Base-by-base conservation (phyloP, 2,888 invertebrate genomes). In the Odontocolon sp. region DNA sequence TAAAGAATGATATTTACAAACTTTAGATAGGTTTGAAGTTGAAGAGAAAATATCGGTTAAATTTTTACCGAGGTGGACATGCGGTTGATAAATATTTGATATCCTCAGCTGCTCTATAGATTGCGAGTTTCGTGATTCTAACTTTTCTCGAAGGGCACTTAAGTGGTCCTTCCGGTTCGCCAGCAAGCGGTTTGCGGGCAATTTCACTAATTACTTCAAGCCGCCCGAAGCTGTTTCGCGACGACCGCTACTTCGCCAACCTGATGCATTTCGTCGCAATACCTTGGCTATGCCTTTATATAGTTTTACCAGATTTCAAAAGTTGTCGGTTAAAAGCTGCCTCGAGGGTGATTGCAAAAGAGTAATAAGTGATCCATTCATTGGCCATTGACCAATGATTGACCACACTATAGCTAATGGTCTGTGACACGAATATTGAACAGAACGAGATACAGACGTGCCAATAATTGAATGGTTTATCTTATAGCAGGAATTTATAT, bases 1-100 rank as follows among this genome's bases (percentile, higher is more conserved):
- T n/a, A n/a, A n/a, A n/a, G n/a, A n/a, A n/a, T n/a, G n/a, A n/a
- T n/a, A n/a, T n/a, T n/a, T n/a, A n/a, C n/a, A n/a, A n/a, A n/a
- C n/a, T n/a, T n/a, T n/a, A n/a, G n/a, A n/a, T n/a, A n/a, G n/a
- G n/a, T n/a, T n/a, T n/a, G n/a, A n/a, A n/a, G n/a, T n/a, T n/a
- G n/a, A n/a, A n/a, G n/a, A n/a, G n/a, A n/a, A n/a, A n/a, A n/a
- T n/a, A n/a, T n/a, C n/a, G n/a, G n/a, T n/a, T n/a, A n/a, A n/a
- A n/a, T n/a, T n/a, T n/a, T n/a, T n/a, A n/a, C n/a, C n/a, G n/a
- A n/a, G n/a, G 45, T 33, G 80, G 81, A 80, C 83, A 85, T 86
- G 85, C 84, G 84, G 81, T 84, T 79, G 80, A 84, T 84, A 88
- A 87, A 88, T 88, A 87, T 88, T 87, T 87, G 84, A 85, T 82